A percentile compares a stretch with the other conserved stretches of the same genome.
Conservation (phyloP, 2,888 invertebrate species). For the Hoplodrina ambigua region DNA sequence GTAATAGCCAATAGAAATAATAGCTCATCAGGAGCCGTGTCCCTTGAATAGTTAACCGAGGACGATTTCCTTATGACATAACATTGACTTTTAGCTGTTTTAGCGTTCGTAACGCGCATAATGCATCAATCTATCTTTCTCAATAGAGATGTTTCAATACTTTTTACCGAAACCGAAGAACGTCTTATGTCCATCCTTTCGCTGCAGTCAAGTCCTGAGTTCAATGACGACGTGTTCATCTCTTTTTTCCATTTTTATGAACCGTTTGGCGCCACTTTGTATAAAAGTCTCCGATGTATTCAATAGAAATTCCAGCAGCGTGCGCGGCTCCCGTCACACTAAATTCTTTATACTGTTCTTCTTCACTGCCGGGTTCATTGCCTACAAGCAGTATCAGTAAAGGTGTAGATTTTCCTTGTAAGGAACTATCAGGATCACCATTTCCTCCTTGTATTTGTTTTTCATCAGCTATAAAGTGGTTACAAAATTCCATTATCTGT, state of each 20-base stretch:
- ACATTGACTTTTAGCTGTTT: conserved; percentile 45
- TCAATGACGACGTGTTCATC: conserved; percentile 76
- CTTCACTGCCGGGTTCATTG: conserved; percentile 80
- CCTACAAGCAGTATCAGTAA: conserved; percentile 95
- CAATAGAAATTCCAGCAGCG: conserved; percentile 95
- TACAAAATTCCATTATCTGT: conserved; percentile 96
- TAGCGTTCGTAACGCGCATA: conserved; percentile 45
- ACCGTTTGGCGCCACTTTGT: conserved; percentile 95
- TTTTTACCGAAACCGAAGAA: conserved; percentile 68
- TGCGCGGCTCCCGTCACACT: conserved; percentile 94
- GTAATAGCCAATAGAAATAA: conserved; percentile 48
- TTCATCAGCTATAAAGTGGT: conserved; percentile 91
- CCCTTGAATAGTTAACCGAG: conserved; percentile 49
- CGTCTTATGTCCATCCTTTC: conserved; percentile 70
- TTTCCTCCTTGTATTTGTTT: conserved; percentile 79
- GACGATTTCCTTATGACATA: conserved; percentile 50
- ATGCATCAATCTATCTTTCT: conserved; percentile 62
- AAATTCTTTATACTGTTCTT: conserved; percentile 91
- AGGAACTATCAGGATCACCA: conserved; percentile 78
- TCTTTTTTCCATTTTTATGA: conserved; percentile 86
- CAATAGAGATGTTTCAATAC: conserved; percentile 68
- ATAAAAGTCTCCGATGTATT: conserved; percentile 95
- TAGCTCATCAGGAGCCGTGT: conserved; percentile 45
- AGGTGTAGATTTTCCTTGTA: conserved; percentile 81
- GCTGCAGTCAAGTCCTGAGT: conserved; percentile 76